These are phyloP conservation scores for Allobates femoralis DNA, from an alignment of 2,797 vertebrate species.

Conservation along the genomic window DNA sequence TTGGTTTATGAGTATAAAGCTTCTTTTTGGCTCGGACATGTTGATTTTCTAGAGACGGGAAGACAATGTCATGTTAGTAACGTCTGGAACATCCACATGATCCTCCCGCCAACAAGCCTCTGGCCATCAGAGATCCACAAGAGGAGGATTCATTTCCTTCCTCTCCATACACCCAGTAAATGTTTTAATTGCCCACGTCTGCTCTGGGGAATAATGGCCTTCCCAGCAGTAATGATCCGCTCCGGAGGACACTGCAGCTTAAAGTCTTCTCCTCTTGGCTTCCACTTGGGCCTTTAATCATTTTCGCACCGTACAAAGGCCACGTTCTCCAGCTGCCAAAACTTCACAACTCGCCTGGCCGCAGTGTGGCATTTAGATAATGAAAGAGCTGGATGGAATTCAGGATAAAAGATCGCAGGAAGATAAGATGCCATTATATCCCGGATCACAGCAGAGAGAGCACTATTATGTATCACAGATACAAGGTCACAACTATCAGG, in stretches of 20 bases:
- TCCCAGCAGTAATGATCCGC: background rate
- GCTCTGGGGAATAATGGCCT: background rate
- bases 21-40: background rate
- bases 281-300: background rate
- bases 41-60: background rate
- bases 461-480: background rate
- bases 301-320: conserved; percentile 12
- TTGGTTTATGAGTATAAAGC: background rate
- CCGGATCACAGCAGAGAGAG: background rate
- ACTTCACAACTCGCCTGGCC: background rate
- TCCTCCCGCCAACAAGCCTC: background rate
- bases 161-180: background rate
- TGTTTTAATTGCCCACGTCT: conserved; percentile 11
- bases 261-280: conserved; percentile 1
- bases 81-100: background rate
- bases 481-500: background rate
- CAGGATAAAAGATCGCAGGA: conserved; percentile 12
- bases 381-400: background rate
- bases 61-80: conserved; percentile 8
- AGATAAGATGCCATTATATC: background rate
- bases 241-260: background rate
- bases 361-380: conserved; percentile 3
- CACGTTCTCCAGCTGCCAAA: conserved; percentile 8
- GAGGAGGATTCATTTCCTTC: background rate
- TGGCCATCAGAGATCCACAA: background rate